phyloP scores from a whole-genome alignment of 2,797 vertebrate genomes.

The Selene dorsalis region DNA sequence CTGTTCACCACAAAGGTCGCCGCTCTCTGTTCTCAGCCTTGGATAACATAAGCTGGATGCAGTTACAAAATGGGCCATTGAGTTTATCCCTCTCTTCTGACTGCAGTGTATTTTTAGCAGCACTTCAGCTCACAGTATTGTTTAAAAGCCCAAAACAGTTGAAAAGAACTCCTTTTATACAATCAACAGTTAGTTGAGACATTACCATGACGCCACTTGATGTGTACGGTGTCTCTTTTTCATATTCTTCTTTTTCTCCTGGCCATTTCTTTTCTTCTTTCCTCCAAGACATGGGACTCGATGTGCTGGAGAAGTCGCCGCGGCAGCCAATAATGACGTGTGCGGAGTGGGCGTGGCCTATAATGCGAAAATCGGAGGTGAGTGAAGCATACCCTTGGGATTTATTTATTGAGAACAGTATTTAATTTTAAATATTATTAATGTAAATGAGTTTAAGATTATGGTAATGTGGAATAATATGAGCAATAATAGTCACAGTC shows the following conservation, averaged over 20 bases:
- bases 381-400: conserved; percentile 48
- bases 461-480: conserved; percentile 28
- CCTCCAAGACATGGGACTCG: conserved; percentile 92
- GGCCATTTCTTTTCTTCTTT: conserved; percentile 32
- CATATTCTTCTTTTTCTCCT: background rate
- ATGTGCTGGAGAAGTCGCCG: conserved; percentile 96
- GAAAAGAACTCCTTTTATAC: conserved; percentile 15
- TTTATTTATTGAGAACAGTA: background rate
- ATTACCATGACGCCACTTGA: background rate
- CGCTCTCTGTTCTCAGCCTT: background rate
- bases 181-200: conserved; percentile 1
- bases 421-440: conserved; percentile 24
- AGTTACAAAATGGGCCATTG: conserved; percentile 17
- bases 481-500: conserved; percentile 15
- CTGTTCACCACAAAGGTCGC: conserved; percentile 17
- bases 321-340: conserved; percentile 92
- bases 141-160: conserved; percentile 35
- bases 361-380: conserved; percentile 91
- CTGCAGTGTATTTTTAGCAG: conserved; percentile 33
- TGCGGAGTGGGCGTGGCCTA: conserved; percentile 96
- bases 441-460: conserved; percentile 22
- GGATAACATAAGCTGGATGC: conserved; percentile 13
- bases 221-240: background rate
- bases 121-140: conserved; percentile 28
- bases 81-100: conserved; percentile 42